Percentiles rank a stretch among this genome's conserved stretches.
Conservation (phyloP, 2,797 vertebrate species). For the Champsocephalus esox region DNA sequence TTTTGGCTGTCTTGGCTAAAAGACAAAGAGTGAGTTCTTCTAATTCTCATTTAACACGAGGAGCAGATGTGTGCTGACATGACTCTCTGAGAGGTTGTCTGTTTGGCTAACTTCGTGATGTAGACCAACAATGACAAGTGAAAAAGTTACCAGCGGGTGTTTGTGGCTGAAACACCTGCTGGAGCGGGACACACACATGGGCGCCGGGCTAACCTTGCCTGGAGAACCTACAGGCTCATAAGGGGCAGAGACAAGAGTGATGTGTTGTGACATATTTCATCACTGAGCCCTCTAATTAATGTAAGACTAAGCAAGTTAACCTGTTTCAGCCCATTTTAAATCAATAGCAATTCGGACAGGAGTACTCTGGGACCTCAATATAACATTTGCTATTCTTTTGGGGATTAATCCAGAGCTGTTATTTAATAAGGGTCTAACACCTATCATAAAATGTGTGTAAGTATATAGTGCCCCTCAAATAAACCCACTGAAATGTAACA, state of each 20-base stretch:
- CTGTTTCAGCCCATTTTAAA: constrained; percentile 10
- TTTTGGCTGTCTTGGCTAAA: constrained; percentile 53
- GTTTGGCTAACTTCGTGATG: constrained; percentile 66
- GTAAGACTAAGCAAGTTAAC: constrained; percentile 20
- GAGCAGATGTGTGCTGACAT: constrained; percentile 71
- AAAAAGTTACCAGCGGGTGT: constrained; percentile 70
- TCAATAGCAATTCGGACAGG: not conserved
- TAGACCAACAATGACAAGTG: constrained; percentile 75
- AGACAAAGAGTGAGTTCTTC: constrained; percentile 43
- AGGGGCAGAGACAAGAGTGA: constrained; percentile 30
- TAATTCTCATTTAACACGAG: constrained; percentile 62
- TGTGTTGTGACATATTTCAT: constrained; percentile 46
- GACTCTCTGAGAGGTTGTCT: constrained; percentile 64
- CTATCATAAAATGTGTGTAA: not conserved
- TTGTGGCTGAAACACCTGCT: constrained; percentile 63
- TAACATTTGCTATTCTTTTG: not conserved
- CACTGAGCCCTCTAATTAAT: constrained; percentile 24
- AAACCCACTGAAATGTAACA: too few relatives aligned
- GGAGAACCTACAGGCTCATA: constrained; percentile 51
- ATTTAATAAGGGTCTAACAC: not conserved
- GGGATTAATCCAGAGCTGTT: not conserved
- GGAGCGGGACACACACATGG: constrained; percentile 50
- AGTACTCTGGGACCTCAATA: not conserved
- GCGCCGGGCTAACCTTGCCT: constrained; percentile 67
- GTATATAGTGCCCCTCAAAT: too few relatives aligned